Evolutionary conservation across 2,797 vertebrate species (phyloP), one percentile per base, ranked within the genome.

Genomic region (Thripadectes ignobilis): DNA sequence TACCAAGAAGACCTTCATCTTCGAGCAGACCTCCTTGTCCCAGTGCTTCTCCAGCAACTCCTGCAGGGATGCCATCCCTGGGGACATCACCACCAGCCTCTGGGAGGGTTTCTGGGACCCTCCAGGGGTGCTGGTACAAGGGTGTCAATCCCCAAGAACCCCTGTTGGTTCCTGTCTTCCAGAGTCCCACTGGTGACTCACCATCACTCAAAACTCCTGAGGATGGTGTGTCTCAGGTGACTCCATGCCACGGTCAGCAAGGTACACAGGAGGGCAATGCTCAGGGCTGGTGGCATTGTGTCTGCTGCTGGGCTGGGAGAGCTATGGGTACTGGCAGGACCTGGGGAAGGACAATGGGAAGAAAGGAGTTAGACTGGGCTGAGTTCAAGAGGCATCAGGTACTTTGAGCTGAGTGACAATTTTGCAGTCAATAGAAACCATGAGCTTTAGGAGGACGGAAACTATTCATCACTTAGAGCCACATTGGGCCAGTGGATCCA

Each of bases 21-120:
- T 73, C 13, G 2, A 98, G 94, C 80, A 98, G 52, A 29, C 89
- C 95, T 6, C 95, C 95, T 3, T 73, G 90, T 24, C 90, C 96
- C 65, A 97, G 85, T 0, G 48, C 1, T 80, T 36, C 63, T 93
- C 93, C 65, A 77, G 66, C 78, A 90, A 41, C 76, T 0, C 72
- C 94, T 23, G 0, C 8, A n/a, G 90, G 87, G 49, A 88, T 57
- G 36, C 51, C 82, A 5, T 68, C 95, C 61, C 90, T 8, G 14
- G 93, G 88, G 27, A 85, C 62, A 5, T 68, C 17, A 0, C 81
- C 52, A 17, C 73, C 49, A 39, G 54, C 22, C 36, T n/a, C 62
- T 51, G 63, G 52, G 46, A 49, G 23, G 15, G 30, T 30, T 73
- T 29, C 30, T 52, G 27, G 61, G 34, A 1, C 7, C 18, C 7